Evolutionary conservation across 2,113 vertebrate genomes (phyloP).

Genomic region (Ceratotherium simum): DNA sequence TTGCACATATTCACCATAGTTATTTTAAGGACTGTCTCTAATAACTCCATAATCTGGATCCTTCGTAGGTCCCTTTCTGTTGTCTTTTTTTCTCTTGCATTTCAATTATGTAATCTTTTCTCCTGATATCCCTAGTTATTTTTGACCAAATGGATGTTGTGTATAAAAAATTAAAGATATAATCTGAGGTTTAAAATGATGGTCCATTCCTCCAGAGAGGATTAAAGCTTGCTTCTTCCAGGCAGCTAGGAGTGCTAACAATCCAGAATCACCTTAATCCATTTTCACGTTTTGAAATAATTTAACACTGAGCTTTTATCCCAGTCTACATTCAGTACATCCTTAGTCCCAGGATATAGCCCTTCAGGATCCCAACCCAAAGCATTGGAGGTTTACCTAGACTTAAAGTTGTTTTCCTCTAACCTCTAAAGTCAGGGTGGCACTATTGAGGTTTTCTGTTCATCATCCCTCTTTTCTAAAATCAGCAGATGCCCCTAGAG

Average conservation of each 20-base stretch:
- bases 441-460: neutral
- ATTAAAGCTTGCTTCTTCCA: constrained; percentile 12
- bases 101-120: constrained; percentile 9
- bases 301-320: neutral
- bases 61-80: neutral
- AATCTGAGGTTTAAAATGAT: neutral
- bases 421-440: neutral
- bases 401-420: neutral
- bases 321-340: neutral
- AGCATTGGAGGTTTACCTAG: neutral
- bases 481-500: neutral
- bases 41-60: neutral
- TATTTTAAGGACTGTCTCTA: constrained; percentile 1
- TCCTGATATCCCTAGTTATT: neutral
- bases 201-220: neutral
- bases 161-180: neutral
- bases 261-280: neutral
- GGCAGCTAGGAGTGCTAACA: neutral
- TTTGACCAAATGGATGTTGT: neutral
- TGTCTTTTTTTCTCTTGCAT: neutral
- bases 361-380: neutral
- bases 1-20: neutral
- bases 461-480: neutral
- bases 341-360: neutral
- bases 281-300: constrained; percentile 50